A percentile compares a stretch with the other conserved stretches of the same genome.
phyloP scores from a whole-genome alignment of 2,113 vertebrate genomes.

The Leuciscus idus region DNA sequence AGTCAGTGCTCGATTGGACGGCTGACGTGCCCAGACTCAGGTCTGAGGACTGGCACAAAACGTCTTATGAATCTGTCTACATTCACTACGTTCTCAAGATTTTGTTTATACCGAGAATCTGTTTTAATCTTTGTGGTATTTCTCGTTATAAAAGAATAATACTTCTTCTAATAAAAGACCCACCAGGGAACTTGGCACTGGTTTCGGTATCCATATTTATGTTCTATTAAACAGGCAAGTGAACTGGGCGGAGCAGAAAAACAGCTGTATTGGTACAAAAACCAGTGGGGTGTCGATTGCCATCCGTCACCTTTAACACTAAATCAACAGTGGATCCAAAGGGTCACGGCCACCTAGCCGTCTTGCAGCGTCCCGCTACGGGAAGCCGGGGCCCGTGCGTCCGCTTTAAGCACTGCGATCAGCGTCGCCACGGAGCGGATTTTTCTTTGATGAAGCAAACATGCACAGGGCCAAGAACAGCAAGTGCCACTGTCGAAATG shows the following conservation, averaged over 20 bases:
- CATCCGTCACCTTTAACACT: constrained; percentile 53
- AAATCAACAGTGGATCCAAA: constrained; percentile 14
- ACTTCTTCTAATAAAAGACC: constrained; percentile 54
- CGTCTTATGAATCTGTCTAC: not conserved
- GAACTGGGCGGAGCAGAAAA: constrained; percentile 48
- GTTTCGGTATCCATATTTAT: constrained; percentile 47
- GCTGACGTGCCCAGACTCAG: constrained; percentile 59
- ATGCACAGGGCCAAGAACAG: constrained; percentile 79
- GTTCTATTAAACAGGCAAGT: constrained; percentile 54
- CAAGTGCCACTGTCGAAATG: constrained; percentile 80
- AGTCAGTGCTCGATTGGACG: constrained; percentile 66
- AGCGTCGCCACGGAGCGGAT: constrained; percentile 69
- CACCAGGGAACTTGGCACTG: constrained; percentile 44
- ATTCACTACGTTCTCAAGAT: not conserved
- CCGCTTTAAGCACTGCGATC: not conserved
- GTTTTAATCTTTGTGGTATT: constrained; percentile 52
- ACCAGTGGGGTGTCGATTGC: not conserved
- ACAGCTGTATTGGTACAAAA: constrained; percentile 52
- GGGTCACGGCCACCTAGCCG: constrained; percentile 28
- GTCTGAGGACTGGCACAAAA: constrained; percentile 15
- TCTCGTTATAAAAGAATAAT: constrained; percentile 54
- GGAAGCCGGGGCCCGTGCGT: constrained; percentile 20
- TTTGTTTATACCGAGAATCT: constrained; percentile 40
- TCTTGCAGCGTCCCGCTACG: constrained; percentile 54
- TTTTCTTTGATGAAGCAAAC: constrained; percentile 84